phyloP scores from a whole-genome alignment of 2,113 vertebrate species.

The Gila orcuttii region DNA sequence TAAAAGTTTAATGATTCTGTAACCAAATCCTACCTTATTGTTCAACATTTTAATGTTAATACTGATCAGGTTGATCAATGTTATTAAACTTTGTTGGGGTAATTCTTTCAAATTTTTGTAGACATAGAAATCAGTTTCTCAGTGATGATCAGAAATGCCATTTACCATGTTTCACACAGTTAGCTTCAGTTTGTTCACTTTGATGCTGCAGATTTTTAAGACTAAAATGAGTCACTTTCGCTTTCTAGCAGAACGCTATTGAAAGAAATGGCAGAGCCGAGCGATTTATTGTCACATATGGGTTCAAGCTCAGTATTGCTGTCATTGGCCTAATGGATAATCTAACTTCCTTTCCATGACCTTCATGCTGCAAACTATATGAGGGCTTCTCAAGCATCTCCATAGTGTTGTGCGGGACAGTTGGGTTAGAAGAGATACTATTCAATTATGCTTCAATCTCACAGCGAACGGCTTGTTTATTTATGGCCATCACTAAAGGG shows the following conservation, averaged over 20 bases:
- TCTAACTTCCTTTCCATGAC: slow-evolving; percentile 9
- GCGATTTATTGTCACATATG: not conserved
- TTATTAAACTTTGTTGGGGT: not conserved
- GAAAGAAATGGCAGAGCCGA: slow-evolving; percentile 1
- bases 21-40: not conserved
- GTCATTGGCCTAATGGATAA: slow-evolving; percentile 9
- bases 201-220: not conserved
- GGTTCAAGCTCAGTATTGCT: not conserved
- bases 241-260: not conserved
- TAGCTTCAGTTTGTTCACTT: slow-evolving; percentile 3
- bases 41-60: not conserved
- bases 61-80: slow-evolving; percentile 30
- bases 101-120: not conserved
- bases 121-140: not conserved
- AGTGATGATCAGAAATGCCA: not conserved
- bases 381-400: not conserved
- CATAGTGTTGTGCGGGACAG: not conserved
- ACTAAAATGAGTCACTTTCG: not conserved
- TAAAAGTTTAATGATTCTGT: not conserved
- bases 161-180: not conserved
- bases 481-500: slow-evolving; percentile 57
- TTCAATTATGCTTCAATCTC: slow-evolving; percentile 58
- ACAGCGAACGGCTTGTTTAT: slow-evolving; percentile 56
- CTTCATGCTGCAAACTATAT: slow-evolving; percentile 20
- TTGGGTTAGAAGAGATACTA: slow-evolving; percentile 53